Evolutionary conservation across 2,888 invertebrate genomes (phyloP).

Genomic region (Ennomos fuscantarius): DNA sequence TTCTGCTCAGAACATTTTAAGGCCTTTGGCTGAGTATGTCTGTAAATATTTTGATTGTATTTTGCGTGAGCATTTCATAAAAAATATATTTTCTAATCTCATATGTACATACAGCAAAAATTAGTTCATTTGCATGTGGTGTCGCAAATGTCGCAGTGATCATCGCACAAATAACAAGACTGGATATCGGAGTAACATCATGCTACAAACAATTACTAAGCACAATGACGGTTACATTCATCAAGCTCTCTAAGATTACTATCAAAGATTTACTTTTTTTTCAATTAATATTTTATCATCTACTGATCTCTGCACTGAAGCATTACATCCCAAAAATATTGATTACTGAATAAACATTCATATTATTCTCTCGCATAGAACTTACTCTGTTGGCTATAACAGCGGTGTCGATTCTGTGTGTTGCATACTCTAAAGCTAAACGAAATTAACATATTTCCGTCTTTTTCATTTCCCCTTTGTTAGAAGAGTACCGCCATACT

Average conservation of each 20-base stretch:
- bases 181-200: constrained; percentile 75
- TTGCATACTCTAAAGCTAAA: no score
- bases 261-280: constrained; percentile 70
- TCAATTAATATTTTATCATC: constrained; percentile 70
- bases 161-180: constrained; percentile 56
- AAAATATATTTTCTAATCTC: constrained; percentile 64
- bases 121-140: constrained; percentile 34
- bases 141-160: constrained; percentile 38
- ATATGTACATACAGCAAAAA: constrained; percentile 58
- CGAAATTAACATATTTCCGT: no score
- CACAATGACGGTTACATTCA: constrained; percentile 84
- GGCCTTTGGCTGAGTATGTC: constrained; percentile 31
- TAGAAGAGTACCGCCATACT: no score
- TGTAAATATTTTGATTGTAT: constrained; percentile 30
- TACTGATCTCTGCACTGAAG: constrained; percentile 80
- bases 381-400: constrained; percentile 27
- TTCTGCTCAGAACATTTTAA: constrained; percentile 31
- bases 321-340: constrained; percentile 66
- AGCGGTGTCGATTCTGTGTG: no score
- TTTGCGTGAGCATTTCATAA: constrained; percentile 56
- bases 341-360: constrained; percentile 51
- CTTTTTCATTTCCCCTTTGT: no score
- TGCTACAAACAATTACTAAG: constrained; percentile 82
- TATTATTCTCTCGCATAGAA: constrained; percentile 34
- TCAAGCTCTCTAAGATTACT: constrained; percentile 81